A percentile compares a stretch with the other conserved stretches of the same genome.
Evolutionary conservation across 2,113 vertebrate species (phyloP).

Genomic region (Paradoxurus hermaphroditus): DNA sequence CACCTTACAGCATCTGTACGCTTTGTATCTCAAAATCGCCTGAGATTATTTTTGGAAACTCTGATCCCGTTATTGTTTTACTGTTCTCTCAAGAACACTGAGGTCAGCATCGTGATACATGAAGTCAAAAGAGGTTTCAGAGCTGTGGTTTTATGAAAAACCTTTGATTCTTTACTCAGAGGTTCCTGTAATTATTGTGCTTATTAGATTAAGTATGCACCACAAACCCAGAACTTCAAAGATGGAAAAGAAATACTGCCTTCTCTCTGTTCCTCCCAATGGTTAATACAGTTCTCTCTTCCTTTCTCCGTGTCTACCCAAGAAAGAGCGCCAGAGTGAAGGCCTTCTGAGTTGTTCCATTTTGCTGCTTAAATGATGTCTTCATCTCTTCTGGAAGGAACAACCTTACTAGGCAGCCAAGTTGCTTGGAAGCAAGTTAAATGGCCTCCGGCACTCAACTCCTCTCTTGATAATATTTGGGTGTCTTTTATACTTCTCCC

Average conservation of each 20-base stretch:
- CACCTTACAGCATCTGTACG: neutral
- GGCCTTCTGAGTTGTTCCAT: neutral
- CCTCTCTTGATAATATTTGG: conserved; percentile 67
- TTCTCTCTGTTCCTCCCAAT: conserved; percentile 28
- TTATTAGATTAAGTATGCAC: conserved; percentile 28
- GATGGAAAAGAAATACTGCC: conserved; percentile 37
- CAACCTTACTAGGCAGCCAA: conserved; percentile 46
- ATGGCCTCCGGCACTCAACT: neutral
- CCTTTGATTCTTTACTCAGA: conserved; percentile 38
- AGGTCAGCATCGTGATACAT: neutral
- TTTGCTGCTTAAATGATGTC: conserved; percentile 48
- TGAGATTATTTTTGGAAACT: conserved; percentile 10
- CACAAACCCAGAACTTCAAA: conserved; percentile 56
- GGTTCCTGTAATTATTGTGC: conserved; percentile 36
- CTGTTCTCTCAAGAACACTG: neutral
- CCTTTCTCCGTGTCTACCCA: conserved; percentile 9
- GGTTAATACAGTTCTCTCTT: neutral
- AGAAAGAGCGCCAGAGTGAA: neutral
- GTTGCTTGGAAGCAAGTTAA: conserved; percentile 56
- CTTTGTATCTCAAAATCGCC: neutral
- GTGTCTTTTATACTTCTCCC: conserved; percentile 60
- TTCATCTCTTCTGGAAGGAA: conserved; percentile 58
- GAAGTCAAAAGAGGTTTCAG: conserved; percentile 17
- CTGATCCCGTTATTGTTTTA: neutral
- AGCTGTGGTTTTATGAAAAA: conserved; percentile 34